A percentile compares a stretch with the other conserved stretches of the same genome.
Evolutionary conservation across 2,888 invertebrate genomes (phyloP).

Genomic region (Cephus runcator): DNA sequence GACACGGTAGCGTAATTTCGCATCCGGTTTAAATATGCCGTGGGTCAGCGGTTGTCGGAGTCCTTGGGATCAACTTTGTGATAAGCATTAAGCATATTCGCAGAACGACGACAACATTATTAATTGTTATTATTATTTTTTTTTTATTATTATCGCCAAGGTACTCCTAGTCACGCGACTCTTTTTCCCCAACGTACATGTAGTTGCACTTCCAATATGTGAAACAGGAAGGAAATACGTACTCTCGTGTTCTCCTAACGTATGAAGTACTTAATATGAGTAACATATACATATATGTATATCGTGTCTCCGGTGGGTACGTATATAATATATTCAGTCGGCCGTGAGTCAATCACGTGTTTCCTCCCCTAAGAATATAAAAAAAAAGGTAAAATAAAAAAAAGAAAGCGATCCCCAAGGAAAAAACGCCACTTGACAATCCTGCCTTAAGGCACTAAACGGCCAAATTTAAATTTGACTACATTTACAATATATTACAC

Average conservation of each 20-base stretch:
- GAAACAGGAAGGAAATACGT: background rate
- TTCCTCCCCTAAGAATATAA: slow-evolving; percentile 6
- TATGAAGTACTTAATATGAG: background rate
- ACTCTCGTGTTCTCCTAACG: background rate
- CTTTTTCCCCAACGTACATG: no score
- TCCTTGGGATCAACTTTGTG: background rate
- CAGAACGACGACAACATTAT: background rate
- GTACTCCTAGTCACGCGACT: background rate
- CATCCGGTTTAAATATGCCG: background rate
- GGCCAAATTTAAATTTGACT: slow-evolving; percentile 38
- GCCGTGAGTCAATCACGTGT: background rate
- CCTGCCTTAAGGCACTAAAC: slow-evolving; percentile 47
- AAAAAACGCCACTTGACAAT: slow-evolving; percentile 24
- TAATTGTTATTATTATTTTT: background rate
- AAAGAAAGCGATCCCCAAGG: background rate
- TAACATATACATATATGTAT: background rate
- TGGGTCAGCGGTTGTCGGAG: background rate
- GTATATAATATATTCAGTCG: background rate
- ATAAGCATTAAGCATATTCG: background rate
- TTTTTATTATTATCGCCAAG: background rate
- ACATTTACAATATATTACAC: slow-evolving; percentile 26
- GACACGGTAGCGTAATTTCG: background rate
- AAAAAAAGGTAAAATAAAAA: slow-evolving; percentile 3
- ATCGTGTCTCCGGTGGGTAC: background rate
- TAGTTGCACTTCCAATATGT: background rate